These are phyloP conservation scores for Raillietiella orientalis DNA, from an alignment of 2,888 invertebrate genomes.

Conservation along the genomic window DNA sequence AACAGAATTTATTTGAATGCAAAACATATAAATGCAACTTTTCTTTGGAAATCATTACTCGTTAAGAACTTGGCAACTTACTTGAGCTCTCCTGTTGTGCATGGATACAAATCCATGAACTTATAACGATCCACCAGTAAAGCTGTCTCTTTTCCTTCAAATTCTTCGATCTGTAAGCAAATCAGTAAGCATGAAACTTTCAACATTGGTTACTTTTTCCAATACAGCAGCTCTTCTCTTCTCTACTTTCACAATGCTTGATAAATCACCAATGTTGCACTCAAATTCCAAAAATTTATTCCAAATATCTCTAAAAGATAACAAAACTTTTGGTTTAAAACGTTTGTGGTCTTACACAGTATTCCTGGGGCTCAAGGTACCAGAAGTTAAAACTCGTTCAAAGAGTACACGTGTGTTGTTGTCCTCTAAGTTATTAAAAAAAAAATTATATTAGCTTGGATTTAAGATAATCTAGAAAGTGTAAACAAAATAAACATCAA, in stretches of 20 bases:
- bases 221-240: slow-evolving; percentile 61
- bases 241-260: slow-evolving; percentile 91
- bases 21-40: no score
- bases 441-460: slow-evolving; percentile 5
- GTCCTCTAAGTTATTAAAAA: slow-evolving; percentile 34
- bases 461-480: slow-evolving; percentile 4
- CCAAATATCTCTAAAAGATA: slow-evolving; percentile 54
- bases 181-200: slow-evolving; percentile 4
- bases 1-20: no score
- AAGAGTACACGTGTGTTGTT: slow-evolving; percentile 98
- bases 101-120: slow-evolving; percentile 79
- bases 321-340: slow-evolving; percentile 2
- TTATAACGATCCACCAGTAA: slow-evolving; percentile 84
- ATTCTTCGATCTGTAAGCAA: slow-evolving; percentile 43
- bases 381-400: slow-evolving; percentile 76
- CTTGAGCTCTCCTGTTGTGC: slow-evolving; percentile 55
- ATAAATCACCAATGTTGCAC: slow-evolving; percentile 86
- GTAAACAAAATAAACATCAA: no score
- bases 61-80: slow-evolving; percentile 16
- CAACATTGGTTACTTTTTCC: slow-evolving; percentile 37
- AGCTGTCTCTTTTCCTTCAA: slow-evolving; percentile 86
- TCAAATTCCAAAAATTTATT: slow-evolving; percentile 94
- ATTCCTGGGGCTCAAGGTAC: slow-evolving; percentile 58
- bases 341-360: slow-evolving; percentile 31
- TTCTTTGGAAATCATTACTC: no score